Evolutionary conservation across 2,888 invertebrate genomes (phyloP), one percentile per base, ranked within the genome.

Genomic region (Sarcophaga rosellei): DNA sequence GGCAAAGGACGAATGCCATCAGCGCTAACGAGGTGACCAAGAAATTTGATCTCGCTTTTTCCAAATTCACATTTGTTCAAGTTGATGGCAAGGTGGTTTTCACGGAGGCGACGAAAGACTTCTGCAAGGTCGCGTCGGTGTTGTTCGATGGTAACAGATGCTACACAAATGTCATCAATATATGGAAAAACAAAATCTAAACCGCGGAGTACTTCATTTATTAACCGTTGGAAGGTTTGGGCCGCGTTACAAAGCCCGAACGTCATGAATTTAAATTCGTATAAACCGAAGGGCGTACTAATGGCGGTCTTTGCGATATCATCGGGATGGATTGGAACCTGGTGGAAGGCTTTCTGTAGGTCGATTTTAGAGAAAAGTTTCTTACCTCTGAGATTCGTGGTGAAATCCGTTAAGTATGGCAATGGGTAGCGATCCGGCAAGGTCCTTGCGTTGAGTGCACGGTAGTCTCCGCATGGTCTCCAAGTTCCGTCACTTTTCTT

Each of bases 401-500:
- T 59, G 21, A 68, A 79, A 45, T 69, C 70, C 4, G 47, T 17
- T 44, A 62, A 47, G 25, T 44, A 72, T 20, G 80, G 80, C 62
- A 79, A 12, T 2, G 80, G 75, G 20, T 77, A 59, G 8, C 59
- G 17, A 59, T 59, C 59, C n/a, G 61, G 44, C n/a, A 25, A 25
- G 4, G 68, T 75, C 4, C 72, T 66, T 0, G 87, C 84, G 70
- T 92, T 92, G 2, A 91, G 82, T 1, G 63, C 62, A 0, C 92
- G 83, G 76, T 91, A 92, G 25, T 92, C 90, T 0, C 91, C 90
- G 47, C 47, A 47, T 47, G 15, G 47, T 47, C 47, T 47, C 15
- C 47, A 12, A 15, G 47, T 47, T 47, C 47, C 12, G 15, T n/a
- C 84, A 79, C 79, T 62, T 63, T 87, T 91, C 88, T 21, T 76